phyloP scores from a whole-genome alignment of 2,888 invertebrate species.

The Phrixothrix hirtus region DNA sequence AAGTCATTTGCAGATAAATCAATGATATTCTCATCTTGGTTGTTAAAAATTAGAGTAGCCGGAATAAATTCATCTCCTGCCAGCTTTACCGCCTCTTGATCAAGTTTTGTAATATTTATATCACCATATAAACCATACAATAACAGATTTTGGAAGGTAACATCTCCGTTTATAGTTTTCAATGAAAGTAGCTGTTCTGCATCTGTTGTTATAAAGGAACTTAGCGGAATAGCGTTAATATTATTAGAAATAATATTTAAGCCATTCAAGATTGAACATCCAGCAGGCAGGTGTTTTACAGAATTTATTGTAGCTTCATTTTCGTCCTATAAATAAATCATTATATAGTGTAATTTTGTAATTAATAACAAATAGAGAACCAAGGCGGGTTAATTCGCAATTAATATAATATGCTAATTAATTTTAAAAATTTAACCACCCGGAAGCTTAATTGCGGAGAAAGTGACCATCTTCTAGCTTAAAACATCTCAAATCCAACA shows the following conservation, averaged over 20 bases:
- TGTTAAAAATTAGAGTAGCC: constrained; percentile 51
- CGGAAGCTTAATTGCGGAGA: too few relatives aligned
- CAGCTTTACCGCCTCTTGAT: constrained; percentile 53
- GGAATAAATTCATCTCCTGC: constrained; percentile 52
- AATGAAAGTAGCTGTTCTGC: constrained; percentile 57
- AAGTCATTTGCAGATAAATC: constrained; percentile 46
- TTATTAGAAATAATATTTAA: constrained; percentile 52
- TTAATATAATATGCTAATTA: too few relatives aligned
- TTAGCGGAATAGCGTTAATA: constrained; percentile 56
- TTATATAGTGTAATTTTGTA: too few relatives aligned
- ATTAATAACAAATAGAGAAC: too few relatives aligned
- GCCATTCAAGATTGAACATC: constrained; percentile 52
- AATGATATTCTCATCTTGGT: constrained; percentile 34
- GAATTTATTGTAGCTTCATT: constrained; percentile 52
- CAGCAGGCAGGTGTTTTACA: constrained; percentile 55
- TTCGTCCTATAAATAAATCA: constrained; percentile 38
- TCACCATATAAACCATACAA: constrained; percentile 54
- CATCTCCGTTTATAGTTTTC: constrained; percentile 51
- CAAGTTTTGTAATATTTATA: constrained; percentile 54
- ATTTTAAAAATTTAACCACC: too few relatives aligned
- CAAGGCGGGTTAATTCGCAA: too few relatives aligned
- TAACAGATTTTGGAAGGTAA: constrained; percentile 56
- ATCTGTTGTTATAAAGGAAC: constrained; percentile 58
- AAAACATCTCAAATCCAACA: too few relatives aligned
- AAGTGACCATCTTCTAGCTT: too few relatives aligned